Base-by-base conservation (phyloP, 2,888 invertebrate species). In the Nymphalis polychloros region DNA sequence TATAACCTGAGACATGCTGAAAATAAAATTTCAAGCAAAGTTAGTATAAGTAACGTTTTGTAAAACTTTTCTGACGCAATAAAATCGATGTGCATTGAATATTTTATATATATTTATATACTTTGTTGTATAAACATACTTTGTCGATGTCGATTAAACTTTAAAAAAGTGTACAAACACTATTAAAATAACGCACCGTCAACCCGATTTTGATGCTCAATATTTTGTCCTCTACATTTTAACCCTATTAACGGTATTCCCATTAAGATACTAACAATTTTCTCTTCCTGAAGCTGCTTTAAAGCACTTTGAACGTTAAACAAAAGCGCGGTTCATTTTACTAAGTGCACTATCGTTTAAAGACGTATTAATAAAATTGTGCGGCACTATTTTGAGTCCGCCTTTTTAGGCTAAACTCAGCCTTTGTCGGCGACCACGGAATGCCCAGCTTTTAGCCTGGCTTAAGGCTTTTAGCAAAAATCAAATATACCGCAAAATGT, bases 361-460 rank as follows among this genome's bases (percentile, higher is more conserved):
- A 70, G 70, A 70, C 60, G 60, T 72, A 70, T 70, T 72, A 72
- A 69, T 68, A 72, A 72, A 68, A 72, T 68, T 68, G 63, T 70
- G 68, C 41, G 48, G 57, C 63, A 63, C 13, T 20, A 71, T 71
- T 68, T 67, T 60, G 63, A 65, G 63, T 31, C 69, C 48, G 70
- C 46, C 66, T 70, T 76, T 76, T 73, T 73, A 66, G 72, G 68
- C 74, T 73, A 72, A 74, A 74, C 69, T 63, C 70, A 67, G 72
- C 75, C 76, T 78, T 75, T 75, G 72, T 55, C 65, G 68, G 73
- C 71, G 69, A 75, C 77, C 77, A 74, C 78, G 73, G 71, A 67
- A 72, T 73, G 73, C 72, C 72, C 72, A 73, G 78, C 79, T 79
- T 79, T 78, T 77, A 78, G 78, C 69, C 31, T 46, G 71, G 71